Conservation (phyloP, 2,113 vertebrate genomes). For the Polyodon spathula region DNA sequence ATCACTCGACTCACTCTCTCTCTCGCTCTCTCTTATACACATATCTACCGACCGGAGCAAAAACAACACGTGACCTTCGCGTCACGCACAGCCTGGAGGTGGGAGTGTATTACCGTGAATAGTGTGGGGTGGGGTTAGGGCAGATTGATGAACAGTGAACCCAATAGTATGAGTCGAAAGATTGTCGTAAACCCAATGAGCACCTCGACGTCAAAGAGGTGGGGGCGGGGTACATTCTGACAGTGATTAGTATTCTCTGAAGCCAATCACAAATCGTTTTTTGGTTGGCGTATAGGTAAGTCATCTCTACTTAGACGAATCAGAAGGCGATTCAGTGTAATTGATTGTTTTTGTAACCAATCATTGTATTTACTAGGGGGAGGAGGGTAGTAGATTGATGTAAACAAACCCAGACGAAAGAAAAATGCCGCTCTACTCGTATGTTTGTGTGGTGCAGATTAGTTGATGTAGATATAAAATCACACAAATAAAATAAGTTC, state of each 20-base stretch:
- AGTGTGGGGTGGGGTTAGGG: slow-evolving; percentile 27
- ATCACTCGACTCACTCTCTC: slow-evolving; percentile 33
- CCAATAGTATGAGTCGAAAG: slow-evolving; percentile 20
- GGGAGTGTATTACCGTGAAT: neutral
- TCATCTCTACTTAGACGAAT: neutral
- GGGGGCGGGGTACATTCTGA: slow-evolving; percentile 10
- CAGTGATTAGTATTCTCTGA: slow-evolving; percentile 16
- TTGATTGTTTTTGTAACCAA: slow-evolving; percentile 6
- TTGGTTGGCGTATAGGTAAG: neutral
- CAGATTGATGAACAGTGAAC: neutral
- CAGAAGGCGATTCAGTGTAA: slow-evolving; percentile 11
- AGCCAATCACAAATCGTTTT: slow-evolving; percentile 10
- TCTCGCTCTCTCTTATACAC: slow-evolving; percentile 45
- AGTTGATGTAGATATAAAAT: too few species aligned
- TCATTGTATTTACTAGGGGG: neutral
- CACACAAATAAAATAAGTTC: too few species aligned
- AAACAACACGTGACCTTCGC: slow-evolving; percentile 76
- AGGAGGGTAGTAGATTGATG: too few species aligned
- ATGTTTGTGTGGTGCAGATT: too few species aligned
- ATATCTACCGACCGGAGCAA: slow-evolving; percentile 63
- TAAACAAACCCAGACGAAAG: too few species aligned
- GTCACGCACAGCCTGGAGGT: slow-evolving; percentile 40
- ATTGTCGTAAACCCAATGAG: slow-evolving; percentile 24
- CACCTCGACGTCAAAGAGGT: too few species aligned
- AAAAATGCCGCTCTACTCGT: too few species aligned